These are phyloP conservation scores for Protonemura montana DNA, from an alignment of 2,888 invertebrate species.

Conservation along the genomic window DNA sequence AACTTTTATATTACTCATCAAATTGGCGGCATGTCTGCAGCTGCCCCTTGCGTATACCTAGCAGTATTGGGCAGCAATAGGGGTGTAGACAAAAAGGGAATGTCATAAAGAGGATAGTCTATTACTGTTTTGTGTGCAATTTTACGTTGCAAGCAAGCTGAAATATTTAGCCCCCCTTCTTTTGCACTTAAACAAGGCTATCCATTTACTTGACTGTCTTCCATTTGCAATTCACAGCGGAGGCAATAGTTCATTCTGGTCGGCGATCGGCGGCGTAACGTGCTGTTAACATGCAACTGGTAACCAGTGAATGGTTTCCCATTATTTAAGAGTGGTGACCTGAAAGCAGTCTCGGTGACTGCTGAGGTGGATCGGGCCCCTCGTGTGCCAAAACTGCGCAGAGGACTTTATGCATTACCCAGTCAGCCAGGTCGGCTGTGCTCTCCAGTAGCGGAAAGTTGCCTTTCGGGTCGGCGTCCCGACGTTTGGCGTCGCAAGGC, in stretches of 20 bases:
- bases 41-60: neutral
- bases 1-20: slow-evolving; percentile 7
- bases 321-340: slow-evolving; percentile 28
- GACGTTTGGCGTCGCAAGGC: neutral
- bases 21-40: neutral
- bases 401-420: neutral
- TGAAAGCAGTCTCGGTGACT: neutral
- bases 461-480: neutral
- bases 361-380: neutral
- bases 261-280: neutral
- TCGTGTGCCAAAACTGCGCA: neutral
- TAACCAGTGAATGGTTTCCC: slow-evolving; percentile 23
- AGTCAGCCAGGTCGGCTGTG: neutral
- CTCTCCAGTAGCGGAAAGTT: too few relatives aligned
- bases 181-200: slow-evolving; percentile 27
- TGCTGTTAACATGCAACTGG: slow-evolving; percentile 23
- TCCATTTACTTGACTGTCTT: slow-evolving; percentile 18
- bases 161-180: neutral
- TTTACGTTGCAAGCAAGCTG: neutral
- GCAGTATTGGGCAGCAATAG: neutral
- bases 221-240: slow-evolving; percentile 13
- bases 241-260: neutral
- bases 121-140: neutral
- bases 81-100: neutral
- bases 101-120: neutral